A percentile compares a stretch with the other conserved stretches of the same genome.
phyloP scores from a whole-genome alignment of 2,888 invertebrate genomes.

The Pollenia griseotomentosa region DNA sequence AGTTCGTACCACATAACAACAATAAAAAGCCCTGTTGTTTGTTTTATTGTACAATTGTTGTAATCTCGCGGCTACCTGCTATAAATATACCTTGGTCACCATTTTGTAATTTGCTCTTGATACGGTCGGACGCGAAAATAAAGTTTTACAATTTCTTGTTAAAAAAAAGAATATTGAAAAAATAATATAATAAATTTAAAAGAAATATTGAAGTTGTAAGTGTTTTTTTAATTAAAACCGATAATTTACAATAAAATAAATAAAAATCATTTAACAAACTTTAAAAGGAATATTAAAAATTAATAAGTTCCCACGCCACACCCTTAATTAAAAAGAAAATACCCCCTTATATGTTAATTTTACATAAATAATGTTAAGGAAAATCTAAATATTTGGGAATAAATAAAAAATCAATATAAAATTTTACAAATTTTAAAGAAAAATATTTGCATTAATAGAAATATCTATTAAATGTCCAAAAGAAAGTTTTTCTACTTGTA shows the following conservation, averaged over 20 bases:
- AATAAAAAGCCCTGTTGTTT: too few species aligned
- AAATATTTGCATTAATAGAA: constrained; percentile 41
- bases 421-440: neutral
- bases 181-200: constrained; percentile 23
- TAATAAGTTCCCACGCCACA: constrained; percentile 58
- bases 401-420: constrained; percentile 7
- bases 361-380: neutral
- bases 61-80: too few species aligned
- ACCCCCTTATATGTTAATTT: constrained; percentile 6
- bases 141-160: constrained; percentile 32
- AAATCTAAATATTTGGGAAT: neutral
- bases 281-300: constrained; percentile 44
- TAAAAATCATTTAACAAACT: neutral
- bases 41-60: too few species aligned
- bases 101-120: constrained; percentile 71
- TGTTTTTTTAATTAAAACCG: constrained; percentile 48
- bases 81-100: too few species aligned
- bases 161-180: constrained; percentile 39
- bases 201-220: constrained; percentile 59
- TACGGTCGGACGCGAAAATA: constrained; percentile 59
- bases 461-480: constrained; percentile 39
- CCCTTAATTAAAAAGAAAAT: constrained; percentile 41
- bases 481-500: constrained; percentile 58
- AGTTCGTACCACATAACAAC: too few species aligned
- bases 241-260: neutral